A percentile compares a stretch with the other conserved stretches of the same genome.
Conservation (phyloP, 2,888 invertebrate genomes). For the Sinotaia quadrata region DNA sequence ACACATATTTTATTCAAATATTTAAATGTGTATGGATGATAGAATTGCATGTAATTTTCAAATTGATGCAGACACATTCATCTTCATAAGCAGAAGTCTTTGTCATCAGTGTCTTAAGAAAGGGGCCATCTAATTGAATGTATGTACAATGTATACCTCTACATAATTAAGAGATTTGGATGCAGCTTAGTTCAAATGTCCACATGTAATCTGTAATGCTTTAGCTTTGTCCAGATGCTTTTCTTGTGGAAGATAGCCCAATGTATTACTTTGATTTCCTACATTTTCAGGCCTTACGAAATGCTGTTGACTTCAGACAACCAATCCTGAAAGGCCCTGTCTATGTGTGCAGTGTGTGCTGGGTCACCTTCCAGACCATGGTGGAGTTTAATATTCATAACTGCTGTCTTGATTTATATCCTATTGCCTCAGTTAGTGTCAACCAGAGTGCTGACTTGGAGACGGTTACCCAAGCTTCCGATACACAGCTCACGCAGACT, state of each 20-base stretch:
- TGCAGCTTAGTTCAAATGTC: not conserved
- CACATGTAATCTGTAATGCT: not conserved
- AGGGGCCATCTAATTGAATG: not conserved
- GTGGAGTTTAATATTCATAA: conserved; percentile 18
- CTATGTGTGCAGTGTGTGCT: conserved; percentile 19
- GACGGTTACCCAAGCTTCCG: not conserved
- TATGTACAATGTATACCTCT: not conserved
- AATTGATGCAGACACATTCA: too few relatives aligned
- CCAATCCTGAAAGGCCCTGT: not conserved
- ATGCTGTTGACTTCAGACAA: not conserved
- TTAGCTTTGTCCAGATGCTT: too few relatives aligned
- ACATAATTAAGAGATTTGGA: not conserved
- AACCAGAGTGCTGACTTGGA: not conserved
- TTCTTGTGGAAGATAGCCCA: not conserved
- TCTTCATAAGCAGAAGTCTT: too few relatives aligned
- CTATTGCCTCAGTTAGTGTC: not conserved
- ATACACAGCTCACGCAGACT: not conserved
- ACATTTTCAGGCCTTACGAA: not conserved
- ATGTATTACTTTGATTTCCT: not conserved
- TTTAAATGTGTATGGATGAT: too few relatives aligned
- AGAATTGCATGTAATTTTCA: too few relatives aligned
- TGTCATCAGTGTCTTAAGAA: too few relatives aligned
- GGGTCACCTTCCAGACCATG: not conserved
- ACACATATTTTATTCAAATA: too few relatives aligned
- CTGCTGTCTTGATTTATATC: not conserved